phyloP scores from a whole-genome alignment of 2,888 invertebrate genomes.

The Hyalella azteca region DNA sequence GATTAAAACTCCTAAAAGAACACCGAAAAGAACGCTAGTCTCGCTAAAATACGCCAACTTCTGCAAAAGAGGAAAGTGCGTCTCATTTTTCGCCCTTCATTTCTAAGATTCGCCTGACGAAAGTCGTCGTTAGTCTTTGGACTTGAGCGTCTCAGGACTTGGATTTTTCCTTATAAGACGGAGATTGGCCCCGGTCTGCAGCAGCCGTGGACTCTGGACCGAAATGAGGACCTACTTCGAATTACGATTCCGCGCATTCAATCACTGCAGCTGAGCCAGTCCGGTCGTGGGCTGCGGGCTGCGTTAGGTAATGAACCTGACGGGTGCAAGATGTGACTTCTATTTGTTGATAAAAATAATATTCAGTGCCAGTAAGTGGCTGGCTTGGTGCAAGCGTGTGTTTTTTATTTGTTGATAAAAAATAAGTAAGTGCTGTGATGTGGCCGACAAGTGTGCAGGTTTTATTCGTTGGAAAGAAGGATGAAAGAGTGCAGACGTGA shows the following conservation, averaged over 20 bases:
- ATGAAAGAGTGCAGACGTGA: too few relatives aligned
- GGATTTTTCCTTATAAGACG: not conserved
- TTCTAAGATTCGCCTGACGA: not conserved
- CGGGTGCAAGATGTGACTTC: too few relatives aligned
- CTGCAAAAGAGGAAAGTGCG: slow-evolving; percentile 23
- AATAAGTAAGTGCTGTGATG: too few relatives aligned
- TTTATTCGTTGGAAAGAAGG: too few relatives aligned
- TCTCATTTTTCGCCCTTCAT: slow-evolving; percentile 12
- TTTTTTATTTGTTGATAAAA: too few relatives aligned
- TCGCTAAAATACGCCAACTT: slow-evolving; percentile 18
- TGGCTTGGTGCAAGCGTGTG: too few relatives aligned
- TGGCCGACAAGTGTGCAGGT: too few relatives aligned
- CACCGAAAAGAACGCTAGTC: not conserved
- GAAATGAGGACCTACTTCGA: slow-evolving; percentile 16
- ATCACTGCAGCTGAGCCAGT: slow-evolving; percentile 11
- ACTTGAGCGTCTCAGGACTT: not conserved
- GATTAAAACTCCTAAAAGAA: not conserved
- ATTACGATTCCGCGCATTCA: slow-evolving; percentile 35
- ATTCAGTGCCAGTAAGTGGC: too few relatives aligned
- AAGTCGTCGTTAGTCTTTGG: not conserved
- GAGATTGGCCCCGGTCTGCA: slow-evolving; percentile 3
- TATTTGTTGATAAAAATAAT: too few relatives aligned
- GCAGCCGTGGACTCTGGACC: not conserved
- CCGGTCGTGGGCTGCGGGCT: not conserved
- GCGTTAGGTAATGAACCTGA: too few relatives aligned